Conservation (phyloP, 2,888 invertebrate genomes). For the Allacma fusca region DNA sequence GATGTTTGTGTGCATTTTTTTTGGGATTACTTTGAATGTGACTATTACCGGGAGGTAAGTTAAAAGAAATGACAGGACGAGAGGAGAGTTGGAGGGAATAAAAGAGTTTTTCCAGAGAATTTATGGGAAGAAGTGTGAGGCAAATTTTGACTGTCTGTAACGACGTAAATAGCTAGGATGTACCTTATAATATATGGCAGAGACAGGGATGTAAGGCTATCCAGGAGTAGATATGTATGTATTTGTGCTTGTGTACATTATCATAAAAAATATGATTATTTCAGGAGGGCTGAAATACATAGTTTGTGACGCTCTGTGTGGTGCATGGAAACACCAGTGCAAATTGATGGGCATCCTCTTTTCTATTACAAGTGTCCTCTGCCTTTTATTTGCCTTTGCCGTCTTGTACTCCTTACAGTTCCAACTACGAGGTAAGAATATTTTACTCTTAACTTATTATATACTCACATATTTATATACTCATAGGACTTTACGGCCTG, state of each 20-base stretch:
- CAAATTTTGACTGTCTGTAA: not conserved
- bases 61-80: not conserved
- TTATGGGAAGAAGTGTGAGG: not conserved
- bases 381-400: conserved; percentile 60
- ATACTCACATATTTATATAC: not conserved
- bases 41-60: not conserved
- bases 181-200: too few relatives aligned
- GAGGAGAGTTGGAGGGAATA: not conserved
- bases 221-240: too few relatives aligned
- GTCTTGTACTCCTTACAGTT: conserved; percentile 62
- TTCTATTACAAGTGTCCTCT: conserved; percentile 61
- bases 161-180: too few relatives aligned
- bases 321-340: conserved; percentile 62
- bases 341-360: conserved; percentile 62
- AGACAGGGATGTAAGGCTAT: too few relatives aligned
- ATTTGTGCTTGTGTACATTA: not conserved
- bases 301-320: conserved; percentile 61
- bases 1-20: not conserved
- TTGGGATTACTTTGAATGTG: not conserved
- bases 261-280: conserved; percentile 49
- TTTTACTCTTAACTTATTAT: not conserved
- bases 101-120: not conserved
- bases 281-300: conserved; percentile 60
- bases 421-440: conserved; percentile 60
- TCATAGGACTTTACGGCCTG: not conserved